Conservation (phyloP, 2,113 vertebrate genomes). For the Eptesicus fuscus region DNA sequence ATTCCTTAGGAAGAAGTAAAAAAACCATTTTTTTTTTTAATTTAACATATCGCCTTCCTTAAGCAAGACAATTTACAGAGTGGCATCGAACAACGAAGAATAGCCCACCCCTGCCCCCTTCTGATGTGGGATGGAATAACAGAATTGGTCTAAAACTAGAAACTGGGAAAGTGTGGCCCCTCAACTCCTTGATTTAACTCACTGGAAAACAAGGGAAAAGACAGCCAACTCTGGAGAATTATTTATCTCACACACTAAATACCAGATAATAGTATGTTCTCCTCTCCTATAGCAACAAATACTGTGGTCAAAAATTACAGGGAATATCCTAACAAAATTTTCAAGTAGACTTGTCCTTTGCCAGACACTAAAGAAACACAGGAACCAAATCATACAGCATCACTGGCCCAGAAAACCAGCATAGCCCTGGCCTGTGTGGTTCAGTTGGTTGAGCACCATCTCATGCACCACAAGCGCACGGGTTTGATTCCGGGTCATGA, state of each 20-base stretch:
- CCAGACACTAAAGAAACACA: not conserved
- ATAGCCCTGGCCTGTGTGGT: not conserved
- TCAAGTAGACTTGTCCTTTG: not conserved
- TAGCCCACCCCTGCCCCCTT: not conserved
- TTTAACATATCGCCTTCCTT: conserved; percentile 14
- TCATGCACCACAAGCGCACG: not conserved
- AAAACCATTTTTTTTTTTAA: too few relatives aligned
- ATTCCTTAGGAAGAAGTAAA: not conserved
- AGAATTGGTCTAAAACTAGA: not conserved
- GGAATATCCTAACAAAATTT: conserved; percentile 10
- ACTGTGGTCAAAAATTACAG: not conserved
- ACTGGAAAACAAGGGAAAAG: not conserved
- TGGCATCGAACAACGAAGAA: not conserved
- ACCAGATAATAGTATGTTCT: not conserved
- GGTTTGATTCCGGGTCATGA: not conserved
- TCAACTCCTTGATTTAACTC: not conserved
- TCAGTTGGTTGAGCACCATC: not conserved
- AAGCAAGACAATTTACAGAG: not conserved
- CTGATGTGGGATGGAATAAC: not conserved
- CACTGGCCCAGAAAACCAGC: not conserved
- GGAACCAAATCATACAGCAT: not conserved
- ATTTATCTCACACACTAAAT: not conserved
- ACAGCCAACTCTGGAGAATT: not conserved
- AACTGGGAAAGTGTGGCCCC: not conserved
- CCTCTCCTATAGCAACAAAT: not conserved